Percentiles rank a stretch among this genome's conserved stretches.
Evolutionary conservation across 2,113 vertebrate species (phyloP).

Genomic region (Osmerus eperlanus): DNA sequence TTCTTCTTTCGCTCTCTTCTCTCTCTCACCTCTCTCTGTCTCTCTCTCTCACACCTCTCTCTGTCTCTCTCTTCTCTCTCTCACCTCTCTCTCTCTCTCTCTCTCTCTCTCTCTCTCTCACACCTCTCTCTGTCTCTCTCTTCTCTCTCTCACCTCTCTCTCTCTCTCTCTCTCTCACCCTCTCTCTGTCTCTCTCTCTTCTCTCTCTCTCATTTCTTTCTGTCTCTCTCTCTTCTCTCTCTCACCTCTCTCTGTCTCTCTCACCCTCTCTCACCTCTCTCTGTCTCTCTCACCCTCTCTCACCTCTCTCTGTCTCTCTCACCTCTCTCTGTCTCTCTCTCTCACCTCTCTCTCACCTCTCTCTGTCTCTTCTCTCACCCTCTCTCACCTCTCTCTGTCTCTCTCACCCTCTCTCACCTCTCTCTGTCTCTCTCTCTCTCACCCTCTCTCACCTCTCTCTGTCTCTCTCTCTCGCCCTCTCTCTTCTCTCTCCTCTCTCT

Average conservation of each 20-base stretch:
- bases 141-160: constrained; percentile 23
- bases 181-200: constrained; percentile 7
- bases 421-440: constrained; percentile 6
- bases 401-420: constrained; percentile 7
- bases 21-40: neutral
- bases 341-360: neutral
- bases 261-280: constrained; percentile 5
- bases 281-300: constrained; percentile 6
- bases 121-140: neutral
- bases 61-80: neutral
- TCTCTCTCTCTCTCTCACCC: constrained; percentile 4
- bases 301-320: constrained; percentile 40
- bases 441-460: constrained; percentile 34
- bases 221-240: neutral
- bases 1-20: constrained; percentile 16
- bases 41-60: constrained; percentile 14
- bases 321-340: neutral
- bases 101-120: constrained; percentile 26
- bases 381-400: constrained; percentile 8
- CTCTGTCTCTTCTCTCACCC: constrained; percentile 7
- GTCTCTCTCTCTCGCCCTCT: constrained; percentile 20
- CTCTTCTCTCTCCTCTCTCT: constrained; percentile 1
- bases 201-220: too few relatives aligned
- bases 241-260: constrained; percentile 5
- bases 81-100: neutral